phyloP scores from a whole-genome alignment of 2,797 vertebrate genomes.

The Hippocampus kuda region DNA sequence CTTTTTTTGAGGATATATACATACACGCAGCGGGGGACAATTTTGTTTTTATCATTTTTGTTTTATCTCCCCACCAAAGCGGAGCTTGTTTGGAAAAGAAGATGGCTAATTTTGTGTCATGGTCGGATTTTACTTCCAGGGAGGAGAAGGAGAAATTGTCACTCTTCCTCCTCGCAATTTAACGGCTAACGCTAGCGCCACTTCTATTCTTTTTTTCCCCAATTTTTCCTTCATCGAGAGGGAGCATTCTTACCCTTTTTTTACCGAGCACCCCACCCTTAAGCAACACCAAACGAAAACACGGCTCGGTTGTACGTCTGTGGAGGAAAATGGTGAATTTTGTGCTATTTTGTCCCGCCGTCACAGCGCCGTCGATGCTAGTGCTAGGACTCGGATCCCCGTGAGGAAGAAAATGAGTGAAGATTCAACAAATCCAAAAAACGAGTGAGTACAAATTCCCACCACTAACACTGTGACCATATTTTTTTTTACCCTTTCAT shows the following conservation, averaged over 20 bases:
- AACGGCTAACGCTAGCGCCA: slow-evolving; percentile 52
- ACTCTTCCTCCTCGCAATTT: slow-evolving; percentile 64
- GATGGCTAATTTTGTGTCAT: slow-evolving; percentile 58
- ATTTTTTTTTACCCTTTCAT: background rate
- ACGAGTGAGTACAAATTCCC: slow-evolving; percentile 77
- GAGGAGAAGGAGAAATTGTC: slow-evolving; percentile 68
- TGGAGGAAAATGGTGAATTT: slow-evolving; percentile 80
- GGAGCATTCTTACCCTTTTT: slow-evolving; percentile 37
- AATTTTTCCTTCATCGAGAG: slow-evolving; percentile 18
- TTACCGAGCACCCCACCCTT: slow-evolving; percentile 27
- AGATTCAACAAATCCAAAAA: slow-evolving; percentile 95
- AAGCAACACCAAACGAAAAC: slow-evolving; percentile 4
- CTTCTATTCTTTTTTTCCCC: slow-evolving; percentile 8
- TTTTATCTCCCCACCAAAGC: background rate
- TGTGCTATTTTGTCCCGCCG: slow-evolving; percentile 80
- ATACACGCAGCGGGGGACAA: background rate
- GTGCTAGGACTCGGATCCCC: slow-evolving; percentile 80
- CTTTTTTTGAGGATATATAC: slow-evolving; percentile 47
- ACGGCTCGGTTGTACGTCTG: slow-evolving; percentile 43
- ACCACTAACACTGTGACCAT: background rate
- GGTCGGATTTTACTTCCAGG: slow-evolving; percentile 71
- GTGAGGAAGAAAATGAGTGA: slow-evolving; percentile 98
- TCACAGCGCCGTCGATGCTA: slow-evolving; percentile 77
- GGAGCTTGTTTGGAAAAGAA: slow-evolving; percentile 21
- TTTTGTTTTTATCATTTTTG: too few species aligned